Evolutionary conservation across 1,140 invertebrate genomes (phyloP), one percentile per base, ranked within the genome.

Genomic region (Panonychus citri): DNA sequence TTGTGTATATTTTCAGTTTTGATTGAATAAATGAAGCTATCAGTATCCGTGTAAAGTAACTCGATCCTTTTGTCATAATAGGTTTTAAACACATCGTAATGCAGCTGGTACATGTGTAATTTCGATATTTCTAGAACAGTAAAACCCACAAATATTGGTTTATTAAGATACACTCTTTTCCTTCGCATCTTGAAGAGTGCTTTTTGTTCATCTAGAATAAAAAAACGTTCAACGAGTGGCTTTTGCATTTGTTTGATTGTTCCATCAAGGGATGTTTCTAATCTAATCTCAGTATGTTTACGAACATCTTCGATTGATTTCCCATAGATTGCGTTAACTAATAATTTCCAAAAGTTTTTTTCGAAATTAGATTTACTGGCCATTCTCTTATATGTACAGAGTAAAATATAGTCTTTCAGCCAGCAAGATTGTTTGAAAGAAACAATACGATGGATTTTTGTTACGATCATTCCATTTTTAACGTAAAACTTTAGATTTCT

Each of bases 281-380:
- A 57, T 65, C 64, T 66, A 3, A 74, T 63, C 62, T 71, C 63
- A 30, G 65, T 64, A 60, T 66, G 61, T 55, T 73, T 72, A 57
- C 66, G 63, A n/a, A 71, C 62, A 65, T 73, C 73, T 64, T 74
- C 71, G 64, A 72, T 72, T 2, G 68, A 69, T 66, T 72, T 73
- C 2, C 70, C 72, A 63, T 69, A 74, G 12, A 72, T 62, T 3
- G 67, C 61, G 63, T 74, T 73, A 60, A 71, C 71, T 59, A 73
- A 66, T 55, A 74, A 58, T 56, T 66, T 66, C 52, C 59, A 65
- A 27, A 67, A 66, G 58, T 66, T 55, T 61, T 63, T 64, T 57
- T 67, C 61, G 60, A 66, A 66, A 53, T 62, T 57, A 61, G 62
- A 63, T 15, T 54, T 62, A 48, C 60, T 61, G 58, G 62, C 48